Evolutionary conservation across 2,888 invertebrate genomes (phyloP), one percentile per base, ranked within the genome.

Genomic region (Oscheius sp.): DNA sequence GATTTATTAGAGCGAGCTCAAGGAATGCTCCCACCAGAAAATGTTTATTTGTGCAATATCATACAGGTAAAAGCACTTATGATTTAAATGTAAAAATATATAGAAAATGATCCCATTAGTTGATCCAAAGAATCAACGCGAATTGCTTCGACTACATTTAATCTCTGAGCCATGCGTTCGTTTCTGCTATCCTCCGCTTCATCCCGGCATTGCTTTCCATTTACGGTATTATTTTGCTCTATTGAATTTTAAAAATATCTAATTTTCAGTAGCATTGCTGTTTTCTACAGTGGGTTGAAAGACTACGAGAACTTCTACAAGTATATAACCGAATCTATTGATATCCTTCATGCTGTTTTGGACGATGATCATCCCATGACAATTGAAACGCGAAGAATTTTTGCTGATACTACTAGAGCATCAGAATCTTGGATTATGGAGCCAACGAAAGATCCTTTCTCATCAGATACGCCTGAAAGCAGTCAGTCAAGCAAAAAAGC

Each of bases 141-240:
- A 72, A 12, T 65, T 83, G 23, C 67, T 84, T 23, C 64, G 71
- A 15, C 67, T 82, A 23, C 84, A 83, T 68, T 48, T 78, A 33
- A 55, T 73, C 5, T 75, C 76, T 20, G 81, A 82, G 57, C 75
- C 69, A 2, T 84, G 85, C 53, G 74, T 84, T 34, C 73, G 83
- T 8, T 27, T 74, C 1, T 84, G 81, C 67, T 84, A 78, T 65
- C 84, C 84, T 5, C 61, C 69, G 5, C 78, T 80, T 66, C 84
- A 84, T 69, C 84, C 84, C 12, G 84, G 82, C 1, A 50, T 84
- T n/a, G 81, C 81, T 12, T 85, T 83, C 66, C 82, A 85, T 61
- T 69, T 83, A 12, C 52, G 79, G 69, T 69, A 42, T 3, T 37
- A 25, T 25, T 25, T 42, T 17, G n/a, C 39, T 27, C 5, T 6